Conservation (phyloP, 2,888 invertebrate species). For the Allolobophora icterica region DNA sequence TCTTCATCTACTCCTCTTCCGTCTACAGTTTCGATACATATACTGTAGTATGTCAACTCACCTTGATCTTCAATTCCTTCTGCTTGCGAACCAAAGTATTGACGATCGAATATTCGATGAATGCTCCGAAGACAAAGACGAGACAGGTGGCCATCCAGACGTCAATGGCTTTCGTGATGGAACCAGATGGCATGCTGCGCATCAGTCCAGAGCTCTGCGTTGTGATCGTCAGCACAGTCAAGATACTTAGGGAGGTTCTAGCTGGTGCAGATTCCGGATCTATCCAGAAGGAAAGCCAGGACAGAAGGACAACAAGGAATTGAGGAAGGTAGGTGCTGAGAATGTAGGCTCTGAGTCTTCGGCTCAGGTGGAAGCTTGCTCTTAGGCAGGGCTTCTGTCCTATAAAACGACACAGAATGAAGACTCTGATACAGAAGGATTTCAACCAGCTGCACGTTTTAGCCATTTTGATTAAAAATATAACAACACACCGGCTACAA, state of each 20-base stretch:
- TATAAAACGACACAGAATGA: conserved; percentile 5
- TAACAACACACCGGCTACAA: no score
- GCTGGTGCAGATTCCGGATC: conserved; percentile 49
- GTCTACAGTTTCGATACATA: no score
- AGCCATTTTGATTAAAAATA: no score
- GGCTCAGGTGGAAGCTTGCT: conserved; percentile 44
- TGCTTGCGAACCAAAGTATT: conserved; percentile 29
- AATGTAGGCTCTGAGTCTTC: conserved; percentile 46
- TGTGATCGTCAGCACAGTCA: conserved; percentile 48
- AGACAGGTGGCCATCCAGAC: no score
- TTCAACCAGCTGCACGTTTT: background rate
- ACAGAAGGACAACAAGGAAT: conserved; percentile 49
- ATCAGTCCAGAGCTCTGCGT: conserved; percentile 37
- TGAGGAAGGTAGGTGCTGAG: conserved; percentile 49
- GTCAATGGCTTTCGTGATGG: no score
- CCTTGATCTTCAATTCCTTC: background rate
- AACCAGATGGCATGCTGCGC: conserved; percentile 27
- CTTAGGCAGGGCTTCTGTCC: conserved; percentile 46
- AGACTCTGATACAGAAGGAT: background rate
- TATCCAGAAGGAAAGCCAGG: conserved; percentile 52
- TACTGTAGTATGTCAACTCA: background rate
- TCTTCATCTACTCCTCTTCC: no score
- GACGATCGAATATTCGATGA: no score
- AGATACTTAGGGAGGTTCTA: conserved; percentile 47
- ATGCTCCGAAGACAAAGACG: no score